Percentiles rank a stretch among this genome's conserved stretches.
Evolutionary conservation across 2,888 invertebrate genomes (phyloP).

Genomic region (Agriopis leucophaearia): DNA sequence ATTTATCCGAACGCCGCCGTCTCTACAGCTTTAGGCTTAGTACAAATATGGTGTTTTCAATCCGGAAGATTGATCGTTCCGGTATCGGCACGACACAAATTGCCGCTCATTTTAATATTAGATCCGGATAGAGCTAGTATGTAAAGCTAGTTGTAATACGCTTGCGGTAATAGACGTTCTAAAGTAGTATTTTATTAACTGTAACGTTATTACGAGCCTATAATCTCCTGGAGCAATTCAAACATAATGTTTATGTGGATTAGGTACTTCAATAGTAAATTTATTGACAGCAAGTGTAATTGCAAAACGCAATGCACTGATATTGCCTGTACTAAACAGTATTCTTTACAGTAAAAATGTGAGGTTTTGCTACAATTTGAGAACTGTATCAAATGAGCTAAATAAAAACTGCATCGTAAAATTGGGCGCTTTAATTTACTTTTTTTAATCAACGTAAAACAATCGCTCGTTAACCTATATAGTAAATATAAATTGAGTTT

Average conservation of each 20-base stretch:
- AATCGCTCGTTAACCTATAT: conserved; percentile 16
- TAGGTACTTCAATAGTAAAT: neutral
- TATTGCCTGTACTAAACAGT: neutral
- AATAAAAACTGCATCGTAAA: neutral
- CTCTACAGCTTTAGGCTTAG: conserved; percentile 51
- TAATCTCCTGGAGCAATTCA: neutral
- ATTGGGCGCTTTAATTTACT: neutral
- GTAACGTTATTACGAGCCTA: conserved; percentile 1
- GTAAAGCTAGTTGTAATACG: conserved; percentile 34
- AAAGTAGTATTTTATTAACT: conserved; percentile 12
- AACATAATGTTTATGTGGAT: neutral
- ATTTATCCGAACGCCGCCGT: conserved; percentile 13
- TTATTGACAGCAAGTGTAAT: neutral
- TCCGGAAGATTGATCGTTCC: conserved; percentile 75
- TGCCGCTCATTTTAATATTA: conserved; percentile 78
- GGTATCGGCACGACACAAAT: conserved; percentile 74
- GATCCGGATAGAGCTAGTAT: conserved; percentile 53
- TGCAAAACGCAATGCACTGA: neutral
- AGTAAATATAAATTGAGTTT: conserved; percentile 30
- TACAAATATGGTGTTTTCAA: conserved; percentile 64
- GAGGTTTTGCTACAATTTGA: neutral
- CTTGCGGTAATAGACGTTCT: conserved; percentile 12
- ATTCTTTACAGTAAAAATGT: neutral
- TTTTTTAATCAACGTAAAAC: conserved; percentile 21
- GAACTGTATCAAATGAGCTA: neutral